phyloP scores from a whole-genome alignment of 1,140 invertebrate genomes.

The Ctenoplectra terminalis region DNA sequence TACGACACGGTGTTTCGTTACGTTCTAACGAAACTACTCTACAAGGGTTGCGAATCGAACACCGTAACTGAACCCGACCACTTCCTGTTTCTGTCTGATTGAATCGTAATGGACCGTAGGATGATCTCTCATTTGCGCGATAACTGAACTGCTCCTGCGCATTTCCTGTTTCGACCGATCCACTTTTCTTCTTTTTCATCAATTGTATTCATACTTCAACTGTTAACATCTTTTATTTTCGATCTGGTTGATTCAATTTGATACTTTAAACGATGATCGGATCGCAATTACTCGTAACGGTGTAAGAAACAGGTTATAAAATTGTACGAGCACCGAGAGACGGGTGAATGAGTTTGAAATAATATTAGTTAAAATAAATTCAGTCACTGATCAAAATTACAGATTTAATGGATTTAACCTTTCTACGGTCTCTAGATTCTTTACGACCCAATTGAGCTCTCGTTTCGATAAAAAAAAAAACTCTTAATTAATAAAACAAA shows the following conservation, averaged over 20 bases:
- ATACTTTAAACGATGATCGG: too few species aligned
- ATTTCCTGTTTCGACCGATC: not conserved
- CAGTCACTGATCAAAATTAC: not conserved
- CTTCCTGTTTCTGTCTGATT: conserved; percentile 34
- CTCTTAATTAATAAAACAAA: too few species aligned
- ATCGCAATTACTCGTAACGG: too few species aligned
- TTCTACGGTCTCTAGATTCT: too few species aligned
- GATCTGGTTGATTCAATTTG: too few species aligned
- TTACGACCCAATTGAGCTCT: too few species aligned
- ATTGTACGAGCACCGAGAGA: too few species aligned
- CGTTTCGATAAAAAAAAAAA: too few species aligned
- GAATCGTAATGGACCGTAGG: conserved; percentile 35
- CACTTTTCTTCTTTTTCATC: not conserved
- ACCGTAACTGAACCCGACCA: conserved; percentile 17
- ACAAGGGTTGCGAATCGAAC: conserved; percentile 22
- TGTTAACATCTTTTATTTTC: not conserved
- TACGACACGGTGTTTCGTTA: not conserved
- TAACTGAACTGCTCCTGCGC: not conserved
- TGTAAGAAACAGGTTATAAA: too few species aligned
- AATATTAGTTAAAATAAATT: not conserved
- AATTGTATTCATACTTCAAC: too few species aligned
- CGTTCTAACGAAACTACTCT: not conserved
- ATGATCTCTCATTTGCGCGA: conserved; percentile 12
- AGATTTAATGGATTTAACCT: not conserved
- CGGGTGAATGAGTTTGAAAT: not conserved